Percentiles rank a stretch among this genome's conserved stretches.
Conservation (phyloP, 1,140 invertebrate species). For the Hyles vespertilio region DNA sequence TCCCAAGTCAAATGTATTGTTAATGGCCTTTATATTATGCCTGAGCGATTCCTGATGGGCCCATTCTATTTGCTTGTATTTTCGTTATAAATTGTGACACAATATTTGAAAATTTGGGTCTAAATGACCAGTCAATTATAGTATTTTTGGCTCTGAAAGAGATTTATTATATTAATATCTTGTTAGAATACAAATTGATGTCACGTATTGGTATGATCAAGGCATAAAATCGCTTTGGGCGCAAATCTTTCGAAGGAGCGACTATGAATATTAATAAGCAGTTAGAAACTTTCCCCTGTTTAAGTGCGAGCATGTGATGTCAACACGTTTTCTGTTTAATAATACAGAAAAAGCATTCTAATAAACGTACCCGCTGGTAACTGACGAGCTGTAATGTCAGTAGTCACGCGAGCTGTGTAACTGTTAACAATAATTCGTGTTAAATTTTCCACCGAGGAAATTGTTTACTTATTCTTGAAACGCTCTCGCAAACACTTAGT, state of each 20-base stretch:
- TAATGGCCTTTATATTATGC: slow-evolving; percentile 46
- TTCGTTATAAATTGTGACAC: slow-evolving; percentile 1
- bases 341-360: slow-evolving; percentile 33
- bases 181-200: background rate
- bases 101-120: too few species aligned
- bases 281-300: background rate
- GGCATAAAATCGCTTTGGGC: background rate
- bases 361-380: slow-evolving; percentile 21
- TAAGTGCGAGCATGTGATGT: slow-evolving; percentile 20
- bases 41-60: slow-evolving; percentile 64
- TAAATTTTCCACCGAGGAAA: slow-evolving; percentile 64
- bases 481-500: slow-evolving; percentile 21
- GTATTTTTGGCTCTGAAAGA: too few species aligned
- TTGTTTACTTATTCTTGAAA: slow-evolving; percentile 41
- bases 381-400: slow-evolving; percentile 20
- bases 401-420: slow-evolving; percentile 36
- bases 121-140: too few species aligned
- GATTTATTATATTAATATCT: too few species aligned
- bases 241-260: background rate
- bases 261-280: slow-evolving; percentile 4
- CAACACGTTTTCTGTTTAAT: slow-evolving; percentile 44
- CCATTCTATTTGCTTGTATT: slow-evolving; percentile 12
- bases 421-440: slow-evolving; percentile 36
- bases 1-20: slow-evolving; percentile 27
- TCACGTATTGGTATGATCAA: background rate